These are phyloP conservation scores for Augiades crinisus DNA, from an alignment of 2,888 invertebrate genomes.

Conservation along the genomic window DNA sequence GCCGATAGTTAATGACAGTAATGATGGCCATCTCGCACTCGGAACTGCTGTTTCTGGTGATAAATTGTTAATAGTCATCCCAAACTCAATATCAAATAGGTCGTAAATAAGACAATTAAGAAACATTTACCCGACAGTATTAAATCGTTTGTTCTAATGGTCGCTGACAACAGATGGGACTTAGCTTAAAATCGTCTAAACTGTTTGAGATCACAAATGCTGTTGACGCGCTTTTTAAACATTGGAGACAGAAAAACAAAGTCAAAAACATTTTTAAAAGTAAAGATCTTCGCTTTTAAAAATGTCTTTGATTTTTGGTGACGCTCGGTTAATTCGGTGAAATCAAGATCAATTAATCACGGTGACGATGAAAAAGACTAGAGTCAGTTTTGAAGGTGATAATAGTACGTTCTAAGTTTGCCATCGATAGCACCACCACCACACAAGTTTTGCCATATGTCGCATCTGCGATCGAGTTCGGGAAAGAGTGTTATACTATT, in stretches of 20 bases:
- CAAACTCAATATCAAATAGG: conserved; percentile 21
- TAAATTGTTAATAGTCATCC: conserved; percentile 26
- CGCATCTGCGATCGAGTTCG: too few relatives aligned
- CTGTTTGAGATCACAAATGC: conserved; percentile 6
- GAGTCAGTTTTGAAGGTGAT: too few relatives aligned
- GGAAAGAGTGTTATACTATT: too few relatives aligned
- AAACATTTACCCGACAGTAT: conserved; percentile 20
- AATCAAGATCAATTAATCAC: too few relatives aligned
- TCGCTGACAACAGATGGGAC: conserved; percentile 10
- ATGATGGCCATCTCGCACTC: conserved; percentile 24
- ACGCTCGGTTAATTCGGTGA: too few relatives aligned
- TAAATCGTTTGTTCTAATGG: conserved; percentile 19
- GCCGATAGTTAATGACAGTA: conserved; percentile 30
- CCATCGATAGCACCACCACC: too few relatives aligned
- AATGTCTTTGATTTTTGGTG: too few relatives aligned
- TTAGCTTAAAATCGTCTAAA: conserved; percentile 4
- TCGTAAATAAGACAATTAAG: conserved; percentile 26
- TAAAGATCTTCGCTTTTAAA: background rate
- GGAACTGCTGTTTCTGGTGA: conserved; percentile 21
- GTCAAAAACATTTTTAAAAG: background rate
- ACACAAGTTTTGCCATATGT: too few relatives aligned
- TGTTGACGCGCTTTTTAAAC: conserved; percentile 4
- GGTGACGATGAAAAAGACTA: too few relatives aligned
- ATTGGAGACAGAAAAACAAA: background rate
- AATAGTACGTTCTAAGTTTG: too few relatives aligned